Conservation (phyloP, 2,797 vertebrate genomes). For the Micromesistius poutassou region DNA sequence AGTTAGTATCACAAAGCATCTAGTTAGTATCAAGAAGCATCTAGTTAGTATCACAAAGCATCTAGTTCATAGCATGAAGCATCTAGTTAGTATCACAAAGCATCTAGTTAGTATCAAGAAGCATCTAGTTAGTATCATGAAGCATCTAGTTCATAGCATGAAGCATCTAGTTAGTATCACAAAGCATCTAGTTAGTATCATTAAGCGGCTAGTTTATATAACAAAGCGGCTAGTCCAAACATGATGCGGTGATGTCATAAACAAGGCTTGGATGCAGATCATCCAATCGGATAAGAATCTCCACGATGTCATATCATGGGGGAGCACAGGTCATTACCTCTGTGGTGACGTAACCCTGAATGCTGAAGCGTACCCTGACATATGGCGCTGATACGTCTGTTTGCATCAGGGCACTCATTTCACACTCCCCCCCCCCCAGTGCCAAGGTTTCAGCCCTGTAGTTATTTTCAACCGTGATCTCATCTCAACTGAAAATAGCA, state of each 20-base stretch:
- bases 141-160: not conserved
- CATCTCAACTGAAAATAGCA: constrained; percentile 42
- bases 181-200: not conserved
- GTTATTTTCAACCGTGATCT: constrained; percentile 48
- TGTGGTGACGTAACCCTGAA: constrained; percentile 31
- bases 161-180: not conserved
- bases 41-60: not conserved
- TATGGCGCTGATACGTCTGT: constrained; percentile 13
- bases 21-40: not conserved
- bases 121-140: no score
- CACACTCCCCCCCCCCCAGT: constrained; percentile 22
- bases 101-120: no score
- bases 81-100: no score
- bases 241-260: not conserved
- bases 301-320: not conserved
- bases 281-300: not conserved
- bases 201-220: not conserved
- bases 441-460: constrained; percentile 39
- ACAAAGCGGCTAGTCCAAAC: not conserved
- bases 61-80: no score
- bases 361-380: not conserved
- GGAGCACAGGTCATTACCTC: constrained; percentile 28
- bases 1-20: not conserved
- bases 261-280: not conserved
- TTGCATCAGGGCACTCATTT: constrained; percentile 21